These are phyloP conservation scores for Panzeria rudis DNA, from an alignment of 2,888 invertebrate genomes.

Conservation along the genomic window DNA sequence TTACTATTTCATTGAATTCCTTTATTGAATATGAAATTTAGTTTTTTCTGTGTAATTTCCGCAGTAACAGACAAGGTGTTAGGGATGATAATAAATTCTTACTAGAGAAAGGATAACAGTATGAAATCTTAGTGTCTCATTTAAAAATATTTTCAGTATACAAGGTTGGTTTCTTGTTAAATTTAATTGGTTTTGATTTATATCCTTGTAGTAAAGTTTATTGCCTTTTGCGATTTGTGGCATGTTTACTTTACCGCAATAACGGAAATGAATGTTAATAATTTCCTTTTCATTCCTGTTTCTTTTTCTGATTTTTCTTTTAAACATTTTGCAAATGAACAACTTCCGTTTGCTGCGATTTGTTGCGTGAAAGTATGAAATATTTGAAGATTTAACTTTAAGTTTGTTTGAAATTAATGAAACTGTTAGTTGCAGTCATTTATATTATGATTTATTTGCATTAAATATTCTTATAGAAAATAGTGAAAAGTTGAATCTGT, in stretches of 20 bases:
- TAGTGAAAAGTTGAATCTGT: background rate
- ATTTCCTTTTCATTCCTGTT: slow-evolving; percentile 38
- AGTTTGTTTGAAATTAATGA: slow-evolving; percentile 37
- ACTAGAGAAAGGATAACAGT: too few species aligned
- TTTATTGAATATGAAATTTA: too few species aligned
- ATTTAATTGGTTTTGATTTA: slow-evolving; percentile 19
- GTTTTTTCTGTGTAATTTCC: too few species aligned
- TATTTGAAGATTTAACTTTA: slow-evolving; percentile 15
- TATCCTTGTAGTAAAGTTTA: slow-evolving; percentile 25
- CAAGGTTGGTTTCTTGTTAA: slow-evolving; percentile 5
- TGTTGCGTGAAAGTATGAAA: slow-evolving; percentile 32
- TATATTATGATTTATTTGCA: background rate
- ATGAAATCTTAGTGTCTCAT: too few species aligned
- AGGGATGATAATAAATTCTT: too few species aligned
- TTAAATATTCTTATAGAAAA: background rate
- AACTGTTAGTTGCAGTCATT: slow-evolving; percentile 20
- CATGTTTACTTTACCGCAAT: slow-evolving; percentile 31
- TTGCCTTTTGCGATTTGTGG: slow-evolving; percentile 6
- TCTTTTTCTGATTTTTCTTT: slow-evolving; percentile 40
- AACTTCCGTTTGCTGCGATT: slow-evolving; percentile 48
- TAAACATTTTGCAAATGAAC: slow-evolving; percentile 45
- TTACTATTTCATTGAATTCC: too few species aligned
- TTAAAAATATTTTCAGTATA: too few species aligned
- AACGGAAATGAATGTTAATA: slow-evolving; percentile 45
- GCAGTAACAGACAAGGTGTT: too few species aligned